Conservation (phyloP, 2,888 invertebrate species). For the Lymantria dispar region DNA sequence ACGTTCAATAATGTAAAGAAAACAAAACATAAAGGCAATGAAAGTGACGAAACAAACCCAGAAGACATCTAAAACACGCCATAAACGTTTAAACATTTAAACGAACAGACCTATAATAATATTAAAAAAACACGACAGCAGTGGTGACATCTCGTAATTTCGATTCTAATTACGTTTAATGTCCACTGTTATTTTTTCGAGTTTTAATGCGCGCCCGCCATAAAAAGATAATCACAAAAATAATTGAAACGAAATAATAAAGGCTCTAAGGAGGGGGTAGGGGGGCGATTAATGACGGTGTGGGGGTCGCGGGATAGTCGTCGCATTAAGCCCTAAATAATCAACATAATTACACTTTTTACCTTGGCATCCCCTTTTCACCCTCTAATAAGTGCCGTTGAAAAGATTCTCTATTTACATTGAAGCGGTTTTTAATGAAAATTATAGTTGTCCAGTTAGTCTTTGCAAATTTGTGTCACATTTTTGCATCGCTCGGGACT, state of each 20-base stretch:
- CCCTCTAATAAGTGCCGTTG: slow-evolving; percentile 62
- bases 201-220: slow-evolving; percentile 77
- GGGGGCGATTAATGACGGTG: slow-evolving; percentile 73
- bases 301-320: slow-evolving; percentile 67
- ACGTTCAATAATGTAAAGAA: background rate
- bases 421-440: slow-evolving; percentile 38
- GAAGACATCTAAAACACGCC: slow-evolving; percentile 22
- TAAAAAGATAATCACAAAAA: slow-evolving; percentile 83
- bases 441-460: slow-evolving; percentile 43
- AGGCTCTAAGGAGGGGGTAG: slow-evolving; percentile 50
- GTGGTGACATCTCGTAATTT: slow-evolving; percentile 75
- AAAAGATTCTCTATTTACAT: slow-evolving; percentile 66
- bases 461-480: background rate
- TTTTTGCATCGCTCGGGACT: background rate
- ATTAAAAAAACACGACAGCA: slow-evolving; percentile 47
- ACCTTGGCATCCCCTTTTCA: slow-evolving; percentile 69
- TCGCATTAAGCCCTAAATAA: slow-evolving; percentile 81
- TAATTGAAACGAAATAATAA: slow-evolving; percentile 83
- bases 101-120: slow-evolving; percentile 45
- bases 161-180: slow-evolving; percentile 79
- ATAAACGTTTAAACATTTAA: slow-evolving; percentile 31
- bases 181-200: slow-evolving; percentile 78
- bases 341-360: slow-evolving; percentile 82
- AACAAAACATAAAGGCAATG: background rate
- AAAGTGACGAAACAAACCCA: slow-evolving; percentile 10